Percentiles rank a stretch among this genome's conserved stretches.
Evolutionary conservation across 2,113 vertebrate species (phyloP).

Genomic region (Lichenostomus cassidix): DNA sequence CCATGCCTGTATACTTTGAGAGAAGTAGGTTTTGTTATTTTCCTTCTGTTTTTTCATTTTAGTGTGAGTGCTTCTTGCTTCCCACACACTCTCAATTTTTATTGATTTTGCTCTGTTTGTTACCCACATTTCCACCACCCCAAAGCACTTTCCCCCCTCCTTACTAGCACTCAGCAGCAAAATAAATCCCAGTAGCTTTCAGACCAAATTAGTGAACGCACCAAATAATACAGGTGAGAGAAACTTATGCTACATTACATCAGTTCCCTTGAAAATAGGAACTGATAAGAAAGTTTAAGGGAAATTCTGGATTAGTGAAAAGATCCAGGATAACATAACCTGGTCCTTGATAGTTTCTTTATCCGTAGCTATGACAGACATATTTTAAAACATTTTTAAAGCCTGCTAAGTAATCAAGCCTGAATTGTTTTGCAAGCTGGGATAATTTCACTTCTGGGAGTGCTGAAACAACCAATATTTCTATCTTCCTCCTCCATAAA

Average conservation of each 20-base stretch:
- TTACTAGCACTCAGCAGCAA: background rate
- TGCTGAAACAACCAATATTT: constrained; percentile 8
- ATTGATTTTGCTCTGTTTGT: background rate
- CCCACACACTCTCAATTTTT: background rate
- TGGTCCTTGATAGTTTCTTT: background rate
- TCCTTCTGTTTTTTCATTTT: background rate
- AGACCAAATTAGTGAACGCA: background rate
- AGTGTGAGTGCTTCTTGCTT: background rate
- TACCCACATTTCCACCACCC: background rate
- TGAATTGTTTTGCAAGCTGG: background rate
- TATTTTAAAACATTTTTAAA: background rate
- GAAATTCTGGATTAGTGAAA: background rate
- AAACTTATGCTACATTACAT: background rate
- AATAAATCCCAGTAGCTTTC: background rate
- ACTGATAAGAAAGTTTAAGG: background rate
- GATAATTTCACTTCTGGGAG: constrained; percentile 1
- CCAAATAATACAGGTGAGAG: background rate
- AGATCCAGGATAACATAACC: background rate
- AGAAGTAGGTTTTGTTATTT: background rate
- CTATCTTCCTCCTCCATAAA: background rate
- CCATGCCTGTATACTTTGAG: background rate
- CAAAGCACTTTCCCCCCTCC: background rate
- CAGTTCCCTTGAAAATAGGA: background rate
- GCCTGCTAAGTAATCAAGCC: background rate
- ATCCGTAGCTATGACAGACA: background rate